Evolutionary conservation across 2,113 vertebrate species (phyloP), one percentile per base, ranked within the genome.

Genomic region (Ameiurus melas): DNA sequence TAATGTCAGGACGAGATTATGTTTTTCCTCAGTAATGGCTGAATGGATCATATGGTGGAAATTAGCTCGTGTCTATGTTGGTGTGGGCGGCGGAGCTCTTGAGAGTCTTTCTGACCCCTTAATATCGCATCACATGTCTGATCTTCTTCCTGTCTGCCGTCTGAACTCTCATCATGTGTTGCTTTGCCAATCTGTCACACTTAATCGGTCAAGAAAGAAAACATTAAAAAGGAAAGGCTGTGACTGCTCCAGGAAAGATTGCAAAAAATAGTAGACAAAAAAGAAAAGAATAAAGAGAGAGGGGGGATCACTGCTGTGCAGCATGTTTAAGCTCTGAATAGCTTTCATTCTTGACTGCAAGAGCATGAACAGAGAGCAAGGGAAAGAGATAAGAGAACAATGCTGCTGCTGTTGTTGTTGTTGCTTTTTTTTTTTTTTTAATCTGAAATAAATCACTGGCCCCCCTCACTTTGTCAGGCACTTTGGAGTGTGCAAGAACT

Each of bases 111-210:
- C 90, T 95, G 95, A 95, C 94, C 95, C 94, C 92, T 93, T 94
- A 94, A 95, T 95, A 95, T 95, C 93, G 27, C 94, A 94, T 96
- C 94, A 94, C 95, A 95, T 95, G 95, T 94, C 94, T 93, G 93
- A 94, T 94, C 93, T 94, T 93, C 94, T 95, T 95, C 94, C 92
- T 89, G 93, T 94, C 94, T 94, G 94, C 93, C 92, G 93, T 95
- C 93, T 93, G 94, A 95, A 93, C 94, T 93, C 90, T 92, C 93
- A 93, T 95, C 94, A 95, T 96, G 95, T 94, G 94, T 93, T 94
- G 91, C 91, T 94, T 94, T 94, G 93, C 93, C 94, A 94, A 94
- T 95, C 94, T 94, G 95, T 95, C 95, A 95, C 94, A 94, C 92
- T 94, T 93, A 94, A 94, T 95, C 94, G 90, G 91, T 91, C 92